Evolutionary conservation across 2,888 invertebrate species (phyloP), one percentile per base, ranked within the genome.

Genomic region (Agonopterix arenella): DNA sequence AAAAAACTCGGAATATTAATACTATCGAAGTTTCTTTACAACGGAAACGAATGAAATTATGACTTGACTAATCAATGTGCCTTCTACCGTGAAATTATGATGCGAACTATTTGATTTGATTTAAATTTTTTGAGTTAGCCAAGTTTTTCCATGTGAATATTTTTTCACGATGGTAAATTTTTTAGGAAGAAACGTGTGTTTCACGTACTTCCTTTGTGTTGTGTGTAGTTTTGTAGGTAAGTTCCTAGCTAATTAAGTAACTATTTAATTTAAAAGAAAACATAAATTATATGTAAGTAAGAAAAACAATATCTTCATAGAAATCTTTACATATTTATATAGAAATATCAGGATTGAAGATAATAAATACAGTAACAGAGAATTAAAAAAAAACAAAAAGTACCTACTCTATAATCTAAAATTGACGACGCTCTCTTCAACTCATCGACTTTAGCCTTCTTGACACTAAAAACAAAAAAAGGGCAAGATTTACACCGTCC

Each of bases 81-180:
- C 38, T n/a, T 44, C 28, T 16, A 59, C 60, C 68, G 62, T 68
- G 68, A 64, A 70, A 70, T 70, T 66, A 53, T 53, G 51, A 41
- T n/a, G 48, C 11, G n/a, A 10, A 11, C 47, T 53, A 54, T 53
- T 49, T 58, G 48, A 54, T 11, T 56, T 48, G 51, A 16, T 45
- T 50, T 49, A 28, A 11, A 51, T 49, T 52, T 53, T 54, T 48
- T 43, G 41, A 38, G 40, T 49, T 44, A 44, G 43, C 44, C 48
- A 44, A 46, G 55, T 52, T 51, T 57, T 53, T 48, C 57, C 54
- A 52, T 44, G 41, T 48, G 52, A 50, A 51, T 52, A 56, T 59
- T 52, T 53, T 53, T 18, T 43, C 51, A 55, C 49, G 52, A 62
- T 59, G 59, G 53, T 49, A 47, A 53, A 46, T 50, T 50, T 54